Evolutionary conservation across 2,113 vertebrate species (phyloP).

Genomic region (Cricetomys ansorgei): DNA sequence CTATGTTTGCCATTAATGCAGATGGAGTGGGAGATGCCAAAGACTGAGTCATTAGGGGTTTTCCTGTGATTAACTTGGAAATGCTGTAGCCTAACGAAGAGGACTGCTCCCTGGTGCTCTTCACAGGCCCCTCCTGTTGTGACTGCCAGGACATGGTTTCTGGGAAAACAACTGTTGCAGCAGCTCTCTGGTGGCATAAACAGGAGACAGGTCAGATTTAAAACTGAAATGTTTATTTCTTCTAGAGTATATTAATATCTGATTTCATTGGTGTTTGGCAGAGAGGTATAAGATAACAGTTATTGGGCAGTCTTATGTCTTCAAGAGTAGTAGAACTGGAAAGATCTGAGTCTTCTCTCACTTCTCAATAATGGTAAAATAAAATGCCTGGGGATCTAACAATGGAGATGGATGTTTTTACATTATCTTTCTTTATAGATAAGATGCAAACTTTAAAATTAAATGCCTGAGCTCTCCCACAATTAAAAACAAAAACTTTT

Average conservation of each 20-base stretch:
- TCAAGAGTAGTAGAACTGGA: constrained; percentile 33
- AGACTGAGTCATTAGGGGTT: constrained; percentile 84
- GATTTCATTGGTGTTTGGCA: constrained; percentile 1
- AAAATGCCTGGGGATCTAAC: background rate
- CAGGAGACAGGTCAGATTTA: background rate
- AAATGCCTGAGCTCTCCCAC: background rate
- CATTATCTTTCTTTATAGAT: constrained; percentile 12
- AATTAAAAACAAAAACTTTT: constrained; percentile 58
- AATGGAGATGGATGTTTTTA: background rate
- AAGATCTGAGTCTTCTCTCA: background rate
- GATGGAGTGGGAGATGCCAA: constrained; percentile 95
- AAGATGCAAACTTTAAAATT: constrained; percentile 44
- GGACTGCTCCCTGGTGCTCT: constrained; percentile 22
- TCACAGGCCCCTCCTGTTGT: constrained; percentile 18
- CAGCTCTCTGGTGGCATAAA: constrained; percentile 51
- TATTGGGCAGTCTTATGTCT: background rate
- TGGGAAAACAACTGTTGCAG: constrained; percentile 39
- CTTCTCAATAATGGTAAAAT: constrained; percentile 30
- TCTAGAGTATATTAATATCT: background rate
- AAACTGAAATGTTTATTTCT: constrained; percentile 26
- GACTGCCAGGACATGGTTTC: background rate
- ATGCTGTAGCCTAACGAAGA: background rate
- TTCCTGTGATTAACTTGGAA: background rate
- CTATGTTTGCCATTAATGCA: constrained; percentile 94
- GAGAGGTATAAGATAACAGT: background rate